Conservation (phyloP, 2,113 vertebrate species). For the Rissa tridactyla region DNA sequence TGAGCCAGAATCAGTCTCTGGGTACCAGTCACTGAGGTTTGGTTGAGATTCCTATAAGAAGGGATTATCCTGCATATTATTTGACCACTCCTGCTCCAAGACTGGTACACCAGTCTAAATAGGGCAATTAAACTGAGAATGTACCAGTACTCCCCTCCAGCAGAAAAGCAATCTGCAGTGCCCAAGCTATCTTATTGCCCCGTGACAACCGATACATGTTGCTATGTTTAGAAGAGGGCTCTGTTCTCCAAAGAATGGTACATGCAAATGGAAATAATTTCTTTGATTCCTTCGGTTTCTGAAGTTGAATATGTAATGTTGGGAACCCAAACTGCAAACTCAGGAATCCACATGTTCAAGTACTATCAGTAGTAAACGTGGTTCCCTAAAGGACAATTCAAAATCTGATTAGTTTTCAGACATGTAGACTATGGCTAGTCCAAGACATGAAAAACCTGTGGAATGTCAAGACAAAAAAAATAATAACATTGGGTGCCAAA, state of each 20-base stretch:
- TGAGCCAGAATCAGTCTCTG: constrained; percentile 47
- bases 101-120: background rate
- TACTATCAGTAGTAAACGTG: rapidly evolving
- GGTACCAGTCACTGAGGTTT: constrained; percentile 39
- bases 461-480: background rate
- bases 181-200: background rate
- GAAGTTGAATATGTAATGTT: background rate
- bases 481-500: background rate
- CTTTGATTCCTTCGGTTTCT: background rate
- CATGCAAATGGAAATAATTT: background rate
- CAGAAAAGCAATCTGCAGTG: background rate
- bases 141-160: background rate
- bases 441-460: background rate
- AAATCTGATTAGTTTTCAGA: background rate
- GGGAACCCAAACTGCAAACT: background rate
- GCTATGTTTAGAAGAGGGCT: background rate
- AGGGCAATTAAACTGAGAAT: background rate
- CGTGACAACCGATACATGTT: background rate
- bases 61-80: constrained; percentile 36
- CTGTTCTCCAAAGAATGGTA: background rate
- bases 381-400: background rate
- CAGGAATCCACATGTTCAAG: background rate
- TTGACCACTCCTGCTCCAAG: background rate
- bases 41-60: constrained; percentile 9
- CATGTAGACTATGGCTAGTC: too few relatives aligned